Conservation (phyloP, 2,888 invertebrate genomes). For the Lasioglossum oenotherae region DNA sequence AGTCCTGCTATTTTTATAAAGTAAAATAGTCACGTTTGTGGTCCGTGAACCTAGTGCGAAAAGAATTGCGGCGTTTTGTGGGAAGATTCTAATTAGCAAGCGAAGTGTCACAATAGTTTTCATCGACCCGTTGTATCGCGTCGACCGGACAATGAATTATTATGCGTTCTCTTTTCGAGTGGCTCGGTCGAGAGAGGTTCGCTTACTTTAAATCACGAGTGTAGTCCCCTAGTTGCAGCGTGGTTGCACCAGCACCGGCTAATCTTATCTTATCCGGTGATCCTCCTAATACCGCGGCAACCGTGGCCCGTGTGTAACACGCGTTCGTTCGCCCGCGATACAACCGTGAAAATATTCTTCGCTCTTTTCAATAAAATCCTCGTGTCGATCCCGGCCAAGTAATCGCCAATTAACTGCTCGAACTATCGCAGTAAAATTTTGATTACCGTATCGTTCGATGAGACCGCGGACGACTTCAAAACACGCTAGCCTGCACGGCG, state of each 20-base stretch:
- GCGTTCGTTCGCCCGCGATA: constrained; percentile 34
- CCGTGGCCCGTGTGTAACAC: constrained; percentile 54
- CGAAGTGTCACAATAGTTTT: constrained; percentile 11
- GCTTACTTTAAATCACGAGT: constrained; percentile 57
- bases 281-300: constrained; percentile 73
- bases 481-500: not conserved
- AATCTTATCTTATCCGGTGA: constrained; percentile 81
- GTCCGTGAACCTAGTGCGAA: not conserved
- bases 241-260: constrained; percentile 67
- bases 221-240: constrained; percentile 51
- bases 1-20: not conserved
- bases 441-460: not conserved
- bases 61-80: not conserved
- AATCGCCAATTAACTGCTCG: not conserved
- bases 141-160: constrained; percentile 19
- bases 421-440: not conserved
- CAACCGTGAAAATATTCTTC: constrained; percentile 48
- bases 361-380: not conserved
- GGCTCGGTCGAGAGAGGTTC: not conserved
- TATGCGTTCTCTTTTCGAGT: constrained; percentile 18
- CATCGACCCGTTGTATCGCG: not conserved
- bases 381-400: not conserved
- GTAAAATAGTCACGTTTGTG: not conserved
- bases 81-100: not conserved
- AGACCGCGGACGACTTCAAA: not conserved